Base-by-base conservation (phyloP, 2,888 invertebrate species). In the Drosophila gaucha region DNA sequence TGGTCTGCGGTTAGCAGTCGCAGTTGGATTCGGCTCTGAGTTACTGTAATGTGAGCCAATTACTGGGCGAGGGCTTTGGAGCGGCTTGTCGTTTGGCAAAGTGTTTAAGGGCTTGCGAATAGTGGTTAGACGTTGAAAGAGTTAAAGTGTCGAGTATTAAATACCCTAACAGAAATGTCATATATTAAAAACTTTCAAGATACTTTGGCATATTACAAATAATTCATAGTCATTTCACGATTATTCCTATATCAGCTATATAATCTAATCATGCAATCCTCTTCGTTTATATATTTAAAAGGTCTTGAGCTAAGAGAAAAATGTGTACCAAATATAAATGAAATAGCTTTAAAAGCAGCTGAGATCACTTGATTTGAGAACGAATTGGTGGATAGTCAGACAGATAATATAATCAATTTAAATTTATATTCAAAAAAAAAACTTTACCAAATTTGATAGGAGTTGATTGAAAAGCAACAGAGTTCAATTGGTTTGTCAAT, bases 31-130 rank as follows among this genome's bases (percentile, higher is more conserved):
- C 60, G 55, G 62, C 67, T 47, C 54, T 47, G 79, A 73, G 73
- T 67, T 82, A 70, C 55, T 86, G 80, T 84, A 84, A 84, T 84
- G 84, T 78, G 79, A 86, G 86, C 78, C 84, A 86, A 86, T 82
- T 69, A 51, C 65, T 65, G 49, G 36, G 28, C n/a, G 22, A 59
- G 35, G 35, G 46, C 58, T 43, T 44, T 41, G 39, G 49, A 39
- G 46, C 18, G 39, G 39, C 39, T 39, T 62, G 49, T 44, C 33
- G 55, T 63, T 68, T 65, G 58, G 51, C 58, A 51, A 74, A 62
- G 55, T 67, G 70, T 52, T 70, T 59, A 67, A 10, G 38, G 30
- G 24, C n/a, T 18, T 9, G 10, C 31, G 31, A 31, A 1, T 31
- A 12, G 18, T 28, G 3, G 8, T 10, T 57, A 39, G 51, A 24